A percentile compares a stretch with the other conserved stretches of the same genome.
phyloP scores from a whole-genome alignment of 1,140 invertebrate genomes.

The Oscheius sp. region DNA sequence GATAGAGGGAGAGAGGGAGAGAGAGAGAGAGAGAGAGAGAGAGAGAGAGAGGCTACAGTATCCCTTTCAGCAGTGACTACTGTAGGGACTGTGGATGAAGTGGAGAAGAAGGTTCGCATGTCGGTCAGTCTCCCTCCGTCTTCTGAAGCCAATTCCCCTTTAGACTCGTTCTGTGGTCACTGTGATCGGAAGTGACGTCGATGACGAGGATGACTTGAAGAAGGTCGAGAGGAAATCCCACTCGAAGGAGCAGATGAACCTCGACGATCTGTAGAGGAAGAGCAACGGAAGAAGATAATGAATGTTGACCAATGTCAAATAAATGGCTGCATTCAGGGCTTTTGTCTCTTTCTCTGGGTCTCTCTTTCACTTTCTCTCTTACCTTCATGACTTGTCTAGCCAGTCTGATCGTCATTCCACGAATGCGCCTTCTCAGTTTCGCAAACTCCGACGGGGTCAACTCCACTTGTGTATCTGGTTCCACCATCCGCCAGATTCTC shows the following conservation, averaged over 20 bases:
- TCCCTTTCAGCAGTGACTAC: too few relatives aligned
- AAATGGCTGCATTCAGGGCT: neutral
- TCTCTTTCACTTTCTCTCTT: too few relatives aligned
- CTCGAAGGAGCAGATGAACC: neutral
- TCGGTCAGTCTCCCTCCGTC: too few relatives aligned
- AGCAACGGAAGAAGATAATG: neutral
- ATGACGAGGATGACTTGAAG: neutral
- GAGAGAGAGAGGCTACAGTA: too few relatives aligned
- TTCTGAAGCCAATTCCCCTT: neutral
- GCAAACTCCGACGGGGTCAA: constrained; percentile 56
- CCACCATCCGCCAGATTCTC: constrained; percentile 55
- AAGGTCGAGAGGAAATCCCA: neutral
- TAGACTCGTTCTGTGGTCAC: neutral
- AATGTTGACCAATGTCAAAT: too few relatives aligned
- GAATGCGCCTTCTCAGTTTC: constrained; percentile 49
- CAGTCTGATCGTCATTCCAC: constrained; percentile 59
- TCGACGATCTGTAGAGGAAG: neutral
- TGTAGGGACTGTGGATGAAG: neutral
- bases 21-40: too few relatives aligned
- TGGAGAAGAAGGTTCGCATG: neutral
- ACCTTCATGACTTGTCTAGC: constrained; percentile 61
- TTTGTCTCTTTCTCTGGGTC: neutral
- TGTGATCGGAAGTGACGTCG: neutral
- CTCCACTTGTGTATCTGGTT: constrained; percentile 43
- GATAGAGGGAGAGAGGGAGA: too few relatives aligned